Percentiles rank a stretch among this genome's conserved stretches.
These are phyloP conservation scores for Rhamnusium bicolor DNA, from an alignment of 2,888 invertebrate species.

Conservation along the genomic window DNA sequence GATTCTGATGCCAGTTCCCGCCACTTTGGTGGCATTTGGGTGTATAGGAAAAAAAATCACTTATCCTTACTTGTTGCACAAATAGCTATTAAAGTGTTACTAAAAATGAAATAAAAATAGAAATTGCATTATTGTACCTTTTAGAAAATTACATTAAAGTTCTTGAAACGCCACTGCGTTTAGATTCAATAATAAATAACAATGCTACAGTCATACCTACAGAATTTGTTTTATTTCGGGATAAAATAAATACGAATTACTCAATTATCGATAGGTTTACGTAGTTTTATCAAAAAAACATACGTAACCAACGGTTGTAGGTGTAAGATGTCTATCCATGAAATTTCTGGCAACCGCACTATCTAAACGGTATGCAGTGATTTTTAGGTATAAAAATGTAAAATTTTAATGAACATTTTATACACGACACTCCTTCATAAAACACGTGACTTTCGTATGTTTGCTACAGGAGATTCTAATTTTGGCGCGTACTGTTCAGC, in stretches of 20 bases:
- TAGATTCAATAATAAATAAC: background rate
- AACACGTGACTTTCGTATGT: constrained; percentile 29
- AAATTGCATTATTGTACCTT: no score
- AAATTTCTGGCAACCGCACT: constrained; percentile 5
- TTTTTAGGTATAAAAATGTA: constrained; percentile 36
- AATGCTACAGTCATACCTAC: background rate
- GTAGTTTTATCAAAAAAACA: background rate
- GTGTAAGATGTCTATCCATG: background rate
- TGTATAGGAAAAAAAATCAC: no score
- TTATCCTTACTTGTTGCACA: no score
- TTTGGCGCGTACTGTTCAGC: constrained; percentile 34
- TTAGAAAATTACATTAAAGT: no score
- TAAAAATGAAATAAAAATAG: no score
- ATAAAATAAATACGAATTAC: background rate
- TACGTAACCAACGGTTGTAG: background rate
- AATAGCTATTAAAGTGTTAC: no score
- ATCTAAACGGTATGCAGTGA: constrained; percentile 6
- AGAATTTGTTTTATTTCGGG: background rate
- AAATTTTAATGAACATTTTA: constrained; percentile 21
- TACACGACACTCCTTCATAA: constrained; percentile 24
- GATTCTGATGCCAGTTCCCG: no score
- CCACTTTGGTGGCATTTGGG: no score
- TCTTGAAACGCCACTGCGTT: background rate
- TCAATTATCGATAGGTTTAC: background rate
- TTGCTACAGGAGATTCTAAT: constrained; percentile 30